Conservation (phyloP, 2,888 invertebrate genomes). For the Linhomoeus sp. region DNA sequence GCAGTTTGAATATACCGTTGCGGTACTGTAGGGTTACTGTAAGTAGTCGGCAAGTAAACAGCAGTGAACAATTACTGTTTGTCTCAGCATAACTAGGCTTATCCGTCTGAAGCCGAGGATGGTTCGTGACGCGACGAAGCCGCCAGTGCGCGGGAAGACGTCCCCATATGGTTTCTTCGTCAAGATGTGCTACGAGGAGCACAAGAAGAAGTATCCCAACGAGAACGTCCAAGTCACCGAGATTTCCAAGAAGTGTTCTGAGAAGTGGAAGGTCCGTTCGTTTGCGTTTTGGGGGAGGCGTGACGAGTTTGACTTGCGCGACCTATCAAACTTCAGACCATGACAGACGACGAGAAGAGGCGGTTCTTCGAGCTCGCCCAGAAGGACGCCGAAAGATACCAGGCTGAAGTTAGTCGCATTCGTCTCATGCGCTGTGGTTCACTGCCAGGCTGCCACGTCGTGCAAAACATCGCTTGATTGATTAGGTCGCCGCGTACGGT, state of each 20-base stretch:
- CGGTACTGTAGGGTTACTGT: no score
- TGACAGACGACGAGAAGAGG: conserved; percentile 94
- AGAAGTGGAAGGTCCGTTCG: conserved; percentile 84
- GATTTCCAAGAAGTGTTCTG: conserved; percentile 95
- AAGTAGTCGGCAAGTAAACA: no score
- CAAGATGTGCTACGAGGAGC: conserved; percentile 96
- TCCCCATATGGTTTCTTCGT: conserved; percentile 49
- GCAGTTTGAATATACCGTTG: no score
- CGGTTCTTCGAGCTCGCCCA: conserved; percentile 98
- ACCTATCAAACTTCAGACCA: conserved; percentile 69
- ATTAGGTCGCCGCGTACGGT: conserved; percentile 15
- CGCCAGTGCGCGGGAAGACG: conserved; percentile 24
- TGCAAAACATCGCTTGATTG: no score
- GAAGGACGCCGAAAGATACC: conserved; percentile 79
- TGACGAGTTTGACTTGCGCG: not conserved
- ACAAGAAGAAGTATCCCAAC: conserved; percentile 97
- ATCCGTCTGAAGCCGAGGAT: no score
- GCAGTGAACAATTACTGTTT: no score
- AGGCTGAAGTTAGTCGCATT: conserved; percentile 33
- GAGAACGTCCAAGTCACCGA: conserved; percentile 94
- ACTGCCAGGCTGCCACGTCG: no score
- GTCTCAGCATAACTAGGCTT: no score
- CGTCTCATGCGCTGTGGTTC: not conserved
- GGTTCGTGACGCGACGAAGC: conserved; percentile 11
- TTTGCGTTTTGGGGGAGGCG: not conserved